These are phyloP conservation scores for Taenaris catops DNA, from an alignment of 2,888 invertebrate species.

Conservation along the genomic window DNA sequence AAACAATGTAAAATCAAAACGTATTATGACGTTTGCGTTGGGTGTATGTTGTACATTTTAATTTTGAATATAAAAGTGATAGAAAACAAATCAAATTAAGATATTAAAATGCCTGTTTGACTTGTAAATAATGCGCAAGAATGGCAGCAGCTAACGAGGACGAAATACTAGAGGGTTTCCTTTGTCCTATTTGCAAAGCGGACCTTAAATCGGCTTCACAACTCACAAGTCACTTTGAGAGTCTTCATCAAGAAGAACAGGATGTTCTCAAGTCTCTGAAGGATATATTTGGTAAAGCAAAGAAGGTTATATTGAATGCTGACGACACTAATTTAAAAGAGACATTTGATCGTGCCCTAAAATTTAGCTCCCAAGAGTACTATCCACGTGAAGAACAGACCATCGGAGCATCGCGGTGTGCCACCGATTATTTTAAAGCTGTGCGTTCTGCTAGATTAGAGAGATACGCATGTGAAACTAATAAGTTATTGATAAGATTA, in stretches of 20 bases:
- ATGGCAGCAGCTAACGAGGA: constrained; percentile 72
- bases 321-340: constrained; percentile 83
- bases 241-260: constrained; percentile 92
- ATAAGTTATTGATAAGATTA: constrained; percentile 95
- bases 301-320: constrained; percentile 90
- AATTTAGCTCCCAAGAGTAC: constrained; percentile 56
- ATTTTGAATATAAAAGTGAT: no score
- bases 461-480: constrained; percentile 95
- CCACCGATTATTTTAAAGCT: constrained; percentile 88
- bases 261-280: constrained; percentile 89
- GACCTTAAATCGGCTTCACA: constrained; percentile 92
- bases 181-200: constrained; percentile 96
- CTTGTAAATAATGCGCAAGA: constrained; percentile 26
- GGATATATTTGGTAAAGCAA: constrained; percentile 93
- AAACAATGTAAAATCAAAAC: no score
- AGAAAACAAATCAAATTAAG: constrained; percentile 22
- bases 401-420: constrained; percentile 82
- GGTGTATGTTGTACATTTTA: no score
- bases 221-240: constrained; percentile 93
- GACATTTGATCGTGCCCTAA: constrained; percentile 76
- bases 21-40: no score
- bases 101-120: constrained; percentile 17
- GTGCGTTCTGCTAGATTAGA: constrained; percentile 84
- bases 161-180: constrained; percentile 93
- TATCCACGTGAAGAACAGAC: constrained; percentile 74